These are phyloP conservation scores for Coelopa pilipes DNA, from an alignment of 2,888 invertebrate species.

Conservation along the genomic window DNA sequence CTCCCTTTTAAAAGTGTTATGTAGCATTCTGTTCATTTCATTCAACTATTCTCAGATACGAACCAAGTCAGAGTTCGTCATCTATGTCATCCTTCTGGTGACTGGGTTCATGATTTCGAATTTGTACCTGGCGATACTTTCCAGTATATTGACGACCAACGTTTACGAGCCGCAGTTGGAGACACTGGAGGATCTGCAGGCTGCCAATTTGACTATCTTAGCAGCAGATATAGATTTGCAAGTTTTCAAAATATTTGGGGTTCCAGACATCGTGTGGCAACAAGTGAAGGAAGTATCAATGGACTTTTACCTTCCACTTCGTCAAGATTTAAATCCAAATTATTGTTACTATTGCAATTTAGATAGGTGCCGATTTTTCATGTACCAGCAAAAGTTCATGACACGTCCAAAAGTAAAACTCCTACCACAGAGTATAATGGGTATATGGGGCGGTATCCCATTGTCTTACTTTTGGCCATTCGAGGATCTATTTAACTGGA, in stretches of 20 bases:
- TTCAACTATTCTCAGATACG: background rate
- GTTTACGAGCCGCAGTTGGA: constrained; percentile 34
- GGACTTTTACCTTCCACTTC: constrained; percentile 18
- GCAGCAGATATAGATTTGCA: background rate
- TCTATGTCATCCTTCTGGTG: background rate
- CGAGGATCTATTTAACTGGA: constrained; percentile 39
- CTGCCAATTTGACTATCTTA: constrained; percentile 24
- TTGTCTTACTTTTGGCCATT: constrained; percentile 45
- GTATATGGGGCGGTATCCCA: constrained; percentile 43
- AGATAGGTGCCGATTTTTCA: constrained; percentile 44
- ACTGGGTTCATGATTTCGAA: constrained; percentile 34
- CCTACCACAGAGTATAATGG: constrained; percentile 36
- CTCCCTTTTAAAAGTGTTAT: constrained; percentile 17
- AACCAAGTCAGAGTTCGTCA: background rate
- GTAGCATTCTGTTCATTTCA: constrained; percentile 22
- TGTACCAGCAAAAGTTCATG: constrained; percentile 49
- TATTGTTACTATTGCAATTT: constrained; percentile 39
- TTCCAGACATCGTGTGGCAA: background rate
- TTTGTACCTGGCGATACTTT: constrained; percentile 26
- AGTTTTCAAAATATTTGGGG: background rate
- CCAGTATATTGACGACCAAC: constrained; percentile 32
- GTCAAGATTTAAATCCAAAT: constrained; percentile 38
- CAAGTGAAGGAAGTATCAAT: background rate
- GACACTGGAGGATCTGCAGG: constrained; percentile 24
- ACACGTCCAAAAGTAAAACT: constrained; percentile 39